phyloP scores from a whole-genome alignment of 2,113 vertebrate genomes.

The Urocynchramus pylzowi region DNA sequence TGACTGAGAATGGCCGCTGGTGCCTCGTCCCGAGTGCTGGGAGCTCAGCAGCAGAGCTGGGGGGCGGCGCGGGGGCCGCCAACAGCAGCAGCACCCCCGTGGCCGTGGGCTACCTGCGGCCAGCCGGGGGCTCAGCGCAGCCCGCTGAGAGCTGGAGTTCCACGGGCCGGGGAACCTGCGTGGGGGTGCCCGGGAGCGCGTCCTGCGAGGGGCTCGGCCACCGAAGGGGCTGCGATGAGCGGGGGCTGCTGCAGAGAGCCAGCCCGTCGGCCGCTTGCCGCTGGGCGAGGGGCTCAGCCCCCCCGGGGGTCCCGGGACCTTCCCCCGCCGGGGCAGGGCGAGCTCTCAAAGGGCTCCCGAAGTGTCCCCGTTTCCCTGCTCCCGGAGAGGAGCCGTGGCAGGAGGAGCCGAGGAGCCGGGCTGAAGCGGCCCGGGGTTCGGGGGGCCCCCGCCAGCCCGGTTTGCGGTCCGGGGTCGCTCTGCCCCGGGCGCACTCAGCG shows the following conservation, averaged over 20 bases:
- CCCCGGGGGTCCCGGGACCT: not conserved
- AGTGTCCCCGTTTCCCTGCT: no score
- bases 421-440: not conserved
- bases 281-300: not conserved
- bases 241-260: rapidly evolving
- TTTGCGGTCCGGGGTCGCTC: not conserved
- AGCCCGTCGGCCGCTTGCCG: not conserved
- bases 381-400: not conserved
- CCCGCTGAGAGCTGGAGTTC: not conserved
- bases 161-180: not conserved
- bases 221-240: not conserved
- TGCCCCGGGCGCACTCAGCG: rapidly evolving
- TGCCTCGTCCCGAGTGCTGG: rapidly evolving
- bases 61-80: not conserved
- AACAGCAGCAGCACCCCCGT: not conserved
- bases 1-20: not conserved
- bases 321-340: not conserved
- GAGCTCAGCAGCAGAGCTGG: rapidly evolving
- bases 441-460: not conserved
- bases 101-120: not conserved
- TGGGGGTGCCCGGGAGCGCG: not conserved
- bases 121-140: not conserved
- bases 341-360: not conserved
- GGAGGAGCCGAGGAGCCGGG: not conserved
- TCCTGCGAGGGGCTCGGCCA: rapidly evolving